Evolutionary conservation across 2,113 vertebrate genomes (phyloP).

Genomic region (Gasterosteus aculeatus): DNA sequence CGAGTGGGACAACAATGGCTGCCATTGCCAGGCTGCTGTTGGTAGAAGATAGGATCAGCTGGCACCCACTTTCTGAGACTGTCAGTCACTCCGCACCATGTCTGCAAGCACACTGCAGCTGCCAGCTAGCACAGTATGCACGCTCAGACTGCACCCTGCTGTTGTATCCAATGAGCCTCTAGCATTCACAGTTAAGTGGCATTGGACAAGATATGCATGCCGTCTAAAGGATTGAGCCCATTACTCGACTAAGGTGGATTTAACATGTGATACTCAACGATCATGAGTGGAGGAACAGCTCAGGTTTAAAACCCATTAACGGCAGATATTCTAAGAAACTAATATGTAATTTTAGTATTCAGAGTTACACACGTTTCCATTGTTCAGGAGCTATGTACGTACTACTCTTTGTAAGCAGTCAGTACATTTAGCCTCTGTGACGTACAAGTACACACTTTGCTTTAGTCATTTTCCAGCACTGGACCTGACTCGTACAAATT

Average conservation of each 20-base stretch:
- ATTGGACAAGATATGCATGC: conserved; percentile 20
- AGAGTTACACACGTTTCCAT: neutral
- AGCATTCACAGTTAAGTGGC: conserved; percentile 34
- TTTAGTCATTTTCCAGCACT: neutral
- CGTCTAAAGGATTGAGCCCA: conserved; percentile 7
- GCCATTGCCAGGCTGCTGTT: conserved; percentile 71
- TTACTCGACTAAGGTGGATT: neutral
- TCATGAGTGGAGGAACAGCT: conserved; percentile 6
- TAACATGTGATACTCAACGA: neutral
- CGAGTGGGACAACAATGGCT: conserved; percentile 83
- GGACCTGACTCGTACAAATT: neutral
- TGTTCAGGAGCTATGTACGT: neutral
- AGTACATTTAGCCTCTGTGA: neutral
- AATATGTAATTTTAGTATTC: neutral
- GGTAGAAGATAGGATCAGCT: conserved; percentile 75
- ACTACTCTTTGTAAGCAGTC: neutral
- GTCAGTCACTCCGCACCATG: conserved; percentile 79
- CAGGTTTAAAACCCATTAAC: conserved; percentile 6
- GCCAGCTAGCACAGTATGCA: conserved; percentile 57
- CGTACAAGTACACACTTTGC: neutral
- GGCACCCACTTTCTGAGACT: conserved; percentile 73
- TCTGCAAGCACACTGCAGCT: conserved; percentile 59
- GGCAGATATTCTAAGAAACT: neutral
- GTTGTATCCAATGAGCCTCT: conserved; percentile 45
- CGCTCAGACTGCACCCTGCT: conserved; percentile 40